Conservation (phyloP, 1,140 invertebrate genomes). For the Megalopta genalis region DNA sequence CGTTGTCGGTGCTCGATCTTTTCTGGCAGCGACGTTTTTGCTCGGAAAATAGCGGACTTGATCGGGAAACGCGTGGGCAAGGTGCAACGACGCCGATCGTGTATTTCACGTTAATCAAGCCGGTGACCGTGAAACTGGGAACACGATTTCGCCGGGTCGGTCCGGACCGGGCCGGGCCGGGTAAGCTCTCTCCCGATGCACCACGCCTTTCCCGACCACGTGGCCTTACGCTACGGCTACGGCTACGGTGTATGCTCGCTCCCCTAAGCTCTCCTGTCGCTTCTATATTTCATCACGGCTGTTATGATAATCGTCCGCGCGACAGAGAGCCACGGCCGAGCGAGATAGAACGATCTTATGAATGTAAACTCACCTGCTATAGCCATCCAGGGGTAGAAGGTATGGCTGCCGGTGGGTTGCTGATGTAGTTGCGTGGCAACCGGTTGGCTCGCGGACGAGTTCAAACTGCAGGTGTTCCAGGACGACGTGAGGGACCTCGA, state of each 20-base stretch:
- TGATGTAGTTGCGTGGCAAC: conserved; percentile 91
- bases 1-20: not conserved
- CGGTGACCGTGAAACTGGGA: conserved; percentile 26
- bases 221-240: conserved; percentile 33
- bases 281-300: conserved; percentile 69
- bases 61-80: not conserved
- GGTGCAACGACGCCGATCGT: no score
- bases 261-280: conserved; percentile 53
- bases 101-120: conserved; percentile 14
- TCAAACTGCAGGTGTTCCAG: conserved; percentile 91
- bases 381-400: conserved; percentile 98
- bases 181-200: conserved; percentile 44
- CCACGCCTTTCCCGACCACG: conserved; percentile 66
- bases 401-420: conserved; percentile 92
- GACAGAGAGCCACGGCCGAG: not conserved
- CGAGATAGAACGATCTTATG: conserved; percentile 41
- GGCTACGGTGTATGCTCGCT: conserved; percentile 36
- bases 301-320: conserved; percentile 69
- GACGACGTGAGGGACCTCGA: conserved; percentile 84
- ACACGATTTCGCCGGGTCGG: conserved; percentile 23
- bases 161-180: not conserved
- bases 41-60: no score
- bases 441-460: conserved; percentile 87
- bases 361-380: conserved; percentile 92
- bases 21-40: not conserved